phyloP scores from a whole-genome alignment of 2,797 vertebrate genomes.

The Bradypus variegatus region DNA sequence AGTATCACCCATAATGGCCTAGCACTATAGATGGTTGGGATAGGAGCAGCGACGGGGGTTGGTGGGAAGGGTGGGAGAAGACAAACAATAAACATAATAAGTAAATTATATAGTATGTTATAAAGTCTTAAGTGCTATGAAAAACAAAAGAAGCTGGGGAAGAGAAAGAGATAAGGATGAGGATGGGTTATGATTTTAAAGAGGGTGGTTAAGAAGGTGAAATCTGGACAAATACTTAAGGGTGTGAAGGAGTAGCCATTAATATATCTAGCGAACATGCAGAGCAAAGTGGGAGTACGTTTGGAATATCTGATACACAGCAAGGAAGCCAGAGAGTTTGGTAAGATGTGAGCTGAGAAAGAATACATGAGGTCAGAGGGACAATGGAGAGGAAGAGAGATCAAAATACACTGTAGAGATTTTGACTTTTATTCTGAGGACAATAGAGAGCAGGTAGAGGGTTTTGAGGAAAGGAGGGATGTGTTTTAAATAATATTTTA shows the following conservation, averaged over 20 bases:
- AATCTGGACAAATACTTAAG: background rate
- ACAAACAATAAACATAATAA: background rate
- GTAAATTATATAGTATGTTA: background rate
- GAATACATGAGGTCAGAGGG: background rate
- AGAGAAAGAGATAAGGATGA: background rate
- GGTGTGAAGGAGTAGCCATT: background rate
- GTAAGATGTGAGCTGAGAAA: background rate
- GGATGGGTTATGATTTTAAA: background rate
- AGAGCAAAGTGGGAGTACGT: background rate
- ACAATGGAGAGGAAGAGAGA: background rate
- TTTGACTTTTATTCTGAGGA: background rate
- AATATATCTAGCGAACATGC: background rate
- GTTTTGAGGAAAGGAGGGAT: background rate
- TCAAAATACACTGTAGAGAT: background rate
- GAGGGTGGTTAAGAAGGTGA: background rate
- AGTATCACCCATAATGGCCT: background rate
- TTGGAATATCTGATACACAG: background rate
- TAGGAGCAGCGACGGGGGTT: background rate
- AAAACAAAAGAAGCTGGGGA: background rate
- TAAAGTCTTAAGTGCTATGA: background rate
- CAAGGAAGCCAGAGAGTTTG: background rate
- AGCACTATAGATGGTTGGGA: background rate
- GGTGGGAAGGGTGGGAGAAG: background rate
- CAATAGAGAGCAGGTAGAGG: background rate
- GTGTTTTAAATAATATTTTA: background rate